A percentile compares a stretch with the other conserved stretches of the same genome.
Conservation (phyloP, 2,888 invertebrate species). For the Rhamnusium bicolor region DNA sequence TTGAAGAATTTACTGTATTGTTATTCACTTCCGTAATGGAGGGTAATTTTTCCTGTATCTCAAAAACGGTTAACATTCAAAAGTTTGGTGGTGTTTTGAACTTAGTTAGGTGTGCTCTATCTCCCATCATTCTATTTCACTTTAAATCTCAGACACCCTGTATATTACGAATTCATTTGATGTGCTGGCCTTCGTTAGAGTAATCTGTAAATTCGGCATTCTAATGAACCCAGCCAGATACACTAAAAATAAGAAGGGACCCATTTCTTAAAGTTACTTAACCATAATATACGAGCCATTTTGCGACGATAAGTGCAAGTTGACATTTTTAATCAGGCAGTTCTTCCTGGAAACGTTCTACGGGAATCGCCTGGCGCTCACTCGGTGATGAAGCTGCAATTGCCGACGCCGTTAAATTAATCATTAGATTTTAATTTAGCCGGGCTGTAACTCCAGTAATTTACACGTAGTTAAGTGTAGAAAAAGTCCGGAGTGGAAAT, state of each 20-base stretch:
- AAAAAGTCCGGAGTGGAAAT: conserved; percentile 62
- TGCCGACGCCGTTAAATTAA: conserved; percentile 68
- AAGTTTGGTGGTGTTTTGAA: no score
- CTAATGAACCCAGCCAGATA: conserved; percentile 6
- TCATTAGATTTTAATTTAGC: conserved; percentile 70
- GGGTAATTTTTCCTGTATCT: no score
- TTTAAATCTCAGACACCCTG: no score
- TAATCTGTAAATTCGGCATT: no score
- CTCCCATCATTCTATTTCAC: no score
- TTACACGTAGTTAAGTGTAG: conserved; percentile 66
- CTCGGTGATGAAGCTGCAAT: conserved; percentile 65
- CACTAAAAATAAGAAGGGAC: conserved; percentile 8
- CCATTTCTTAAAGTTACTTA: conserved; percentile 45
- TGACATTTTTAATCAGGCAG: conserved; percentile 58
- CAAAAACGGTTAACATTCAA: no score
- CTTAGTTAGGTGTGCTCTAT: no score
- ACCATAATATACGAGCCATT: conserved; percentile 50
- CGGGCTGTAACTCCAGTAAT: conserved; percentile 66
- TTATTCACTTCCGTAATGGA: no score
- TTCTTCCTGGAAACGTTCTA: conserved; percentile 46
- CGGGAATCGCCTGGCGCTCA: conserved; percentile 36
- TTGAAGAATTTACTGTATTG: no score
- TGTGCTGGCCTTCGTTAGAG: no score
- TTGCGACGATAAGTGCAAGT: conserved; percentile 53
- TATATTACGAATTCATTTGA: no score